Evolutionary conservation across 2,888 invertebrate species (phyloP), one percentile per base, ranked within the genome.

Genomic region (Corbicula japonica): DNA sequence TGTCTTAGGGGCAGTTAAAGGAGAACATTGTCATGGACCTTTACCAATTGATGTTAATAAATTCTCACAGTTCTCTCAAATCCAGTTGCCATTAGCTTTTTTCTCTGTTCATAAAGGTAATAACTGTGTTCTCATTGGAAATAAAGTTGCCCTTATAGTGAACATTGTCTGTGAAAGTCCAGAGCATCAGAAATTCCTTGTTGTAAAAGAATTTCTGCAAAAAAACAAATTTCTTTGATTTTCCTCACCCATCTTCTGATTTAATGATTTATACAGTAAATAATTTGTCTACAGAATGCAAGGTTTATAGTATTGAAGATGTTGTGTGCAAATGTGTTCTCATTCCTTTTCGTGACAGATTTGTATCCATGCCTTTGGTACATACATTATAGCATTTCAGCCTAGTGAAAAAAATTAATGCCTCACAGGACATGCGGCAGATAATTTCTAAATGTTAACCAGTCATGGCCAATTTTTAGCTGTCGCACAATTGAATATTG

Each of bases 251-350:
- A 10, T 76, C 76, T 18, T n/a, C 12, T 38, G 69, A 76, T 56
- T 32, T 76, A 21, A 62, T 26, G 23, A 79, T 83, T 30, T 68
- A 44, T 41, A 30, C 28, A 23, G 75, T 84, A 46, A 69, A 65
- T 26, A 41, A 73, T 26, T n/a, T 78, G 12, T 32, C 38, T 18
- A 56, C 50, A 38, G 48, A 44, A 38, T 30, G 68, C 21, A 35
- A 72, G 21, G 15, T 15, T 35, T 41, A 28, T 56, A 54, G 28
- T 6, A 12, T 73, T 10, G 10, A 18, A 26, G 76, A 80, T 34
- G 52, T 76, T 44, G 23, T 34, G 26, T 56, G 68, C n/a, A 76
- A 76, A 69, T 69, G 63, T 60, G 76, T 76, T 21, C 26, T 76
- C 2, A 12, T 80, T 18, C 80, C 80, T 46, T 80, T 69, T 26